Evolutionary conservation across 2,888 invertebrate species (phyloP), one percentile per base, ranked within the genome.

Genomic region (Panzeria rudis): DNA sequence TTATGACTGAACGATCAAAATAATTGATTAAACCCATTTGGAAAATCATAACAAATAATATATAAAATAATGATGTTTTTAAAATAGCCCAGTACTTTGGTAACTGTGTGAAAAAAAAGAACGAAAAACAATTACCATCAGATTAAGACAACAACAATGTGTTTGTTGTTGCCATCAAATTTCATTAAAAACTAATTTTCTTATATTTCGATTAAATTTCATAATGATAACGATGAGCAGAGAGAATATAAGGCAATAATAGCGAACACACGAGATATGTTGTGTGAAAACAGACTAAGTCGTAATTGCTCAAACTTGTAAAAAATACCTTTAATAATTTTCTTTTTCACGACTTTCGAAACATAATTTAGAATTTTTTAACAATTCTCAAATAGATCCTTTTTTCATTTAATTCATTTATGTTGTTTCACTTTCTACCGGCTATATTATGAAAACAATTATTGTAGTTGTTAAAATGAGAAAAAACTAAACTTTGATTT

Each of bases 161-260:
- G 62, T 44, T n/a, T 79, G 52, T 84, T n/a, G n/a, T 61, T 61
- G 79, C 69, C 54, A 69, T 75, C 38, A 84, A 75, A 79, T 62
- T 80, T 79, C 69, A 80, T 76, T 80, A 64, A 75, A 71, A 69
- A 64, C 56, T 69, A 84, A 75, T 84, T 84, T 79, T 83, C 54
- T 76, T 69, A 25, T 44, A 47, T 69, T 69, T 62, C 69, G 62
- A 69, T 82, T 76, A 56, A 73, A 68, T 68, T 82, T 29, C 62
- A 61, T 47, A 52, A 72, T 47, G 25, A 66, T 66, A 61, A 61
- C 52, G 15, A 79, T 23, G 62, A 52, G 38, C 32, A 62, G 13
- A 20, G 35, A 56, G 59, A 59, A 68, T 50, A 29, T 41, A 54
- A 15, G 44, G 20, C 32, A 47, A 23, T 32, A 23, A 44, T 38